Conservation (phyloP, 2,113 vertebrate genomes). For the Seriola quinqueradiata region DNA sequence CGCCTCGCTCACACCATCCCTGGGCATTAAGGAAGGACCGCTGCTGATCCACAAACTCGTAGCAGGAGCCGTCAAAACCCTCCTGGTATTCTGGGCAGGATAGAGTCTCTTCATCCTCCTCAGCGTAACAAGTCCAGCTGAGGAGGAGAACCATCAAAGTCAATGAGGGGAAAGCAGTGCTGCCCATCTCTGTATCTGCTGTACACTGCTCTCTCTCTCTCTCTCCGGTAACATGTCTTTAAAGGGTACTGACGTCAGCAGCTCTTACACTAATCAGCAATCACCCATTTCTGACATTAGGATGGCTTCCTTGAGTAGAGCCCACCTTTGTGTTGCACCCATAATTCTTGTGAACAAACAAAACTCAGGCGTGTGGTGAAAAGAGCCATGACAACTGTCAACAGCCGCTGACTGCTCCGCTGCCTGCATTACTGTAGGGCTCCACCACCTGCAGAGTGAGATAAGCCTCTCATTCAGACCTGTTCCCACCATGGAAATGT, state of each 20-base stretch:
- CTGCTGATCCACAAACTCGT: slow-evolving; percentile 88
- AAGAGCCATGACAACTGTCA: slow-evolving; percentile 69
- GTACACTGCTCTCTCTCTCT: slow-evolving; percentile 42
- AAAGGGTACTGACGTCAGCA: slow-evolving; percentile 61
- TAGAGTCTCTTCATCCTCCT: slow-evolving; percentile 49
- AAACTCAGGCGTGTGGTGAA: slow-evolving; percentile 61
- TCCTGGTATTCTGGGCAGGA: slow-evolving; percentile 87
- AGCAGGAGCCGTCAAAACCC: slow-evolving; percentile 89
- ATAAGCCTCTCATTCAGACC: slow-evolving; percentile 81
- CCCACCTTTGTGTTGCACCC: slow-evolving; percentile 70
- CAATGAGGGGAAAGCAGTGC: slow-evolving; percentile 36
- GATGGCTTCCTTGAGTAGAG: slow-evolving; percentile 36
- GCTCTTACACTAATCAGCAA: slow-evolving; percentile 17
- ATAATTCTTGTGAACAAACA: slow-evolving; percentile 72
- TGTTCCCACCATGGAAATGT: slow-evolving; percentile 27
- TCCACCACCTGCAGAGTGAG: slow-evolving; percentile 76
- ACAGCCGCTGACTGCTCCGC: slow-evolving; percentile 59
- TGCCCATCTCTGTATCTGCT: slow-evolving; percentile 73
- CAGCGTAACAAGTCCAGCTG: slow-evolving; percentile 59
- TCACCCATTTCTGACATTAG: slow-evolving; percentile 41
- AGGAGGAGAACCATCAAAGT: slow-evolving; percentile 62
- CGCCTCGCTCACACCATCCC: slow-evolving; percentile 92
- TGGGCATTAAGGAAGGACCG: slow-evolving; percentile 87
- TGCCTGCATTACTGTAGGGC: slow-evolving; percentile 54
- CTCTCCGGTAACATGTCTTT: slow-evolving; percentile 51